Evolutionary conservation across 2,113 vertebrate genomes (phyloP).

Genomic region (Emydocephalus ijimae): DNA sequence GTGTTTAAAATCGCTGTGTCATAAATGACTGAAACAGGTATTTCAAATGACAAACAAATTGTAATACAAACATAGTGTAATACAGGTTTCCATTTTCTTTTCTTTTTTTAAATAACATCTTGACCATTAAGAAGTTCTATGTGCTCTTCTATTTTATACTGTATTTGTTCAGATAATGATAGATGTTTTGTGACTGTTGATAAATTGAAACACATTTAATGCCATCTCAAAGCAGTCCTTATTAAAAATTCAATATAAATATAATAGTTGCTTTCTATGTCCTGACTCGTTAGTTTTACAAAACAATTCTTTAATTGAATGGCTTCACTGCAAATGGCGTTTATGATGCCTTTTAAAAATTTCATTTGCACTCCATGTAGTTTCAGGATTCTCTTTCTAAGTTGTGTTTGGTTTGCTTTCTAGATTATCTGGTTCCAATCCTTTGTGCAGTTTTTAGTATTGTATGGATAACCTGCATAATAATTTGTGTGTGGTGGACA

Average conservation of each 20-base stretch:
- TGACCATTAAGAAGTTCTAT: neutral
- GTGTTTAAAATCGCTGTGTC: neutral
- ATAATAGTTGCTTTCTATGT: neutral
- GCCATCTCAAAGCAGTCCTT: neutral
- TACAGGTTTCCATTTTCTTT: neutral
- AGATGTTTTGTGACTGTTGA: neutral
- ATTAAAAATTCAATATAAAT: neutral
- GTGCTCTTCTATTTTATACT: neutral
- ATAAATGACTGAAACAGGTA: neutral
- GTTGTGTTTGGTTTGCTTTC: constrained; percentile 27
- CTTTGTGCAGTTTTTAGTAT: constrained; percentile 83
- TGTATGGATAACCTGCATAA: constrained; percentile 86
- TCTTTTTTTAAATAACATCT: neutral
- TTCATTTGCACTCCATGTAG: neutral
- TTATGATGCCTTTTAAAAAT: neutral
- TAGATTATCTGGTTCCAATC: constrained; percentile 85
- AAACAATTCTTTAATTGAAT: neutral
- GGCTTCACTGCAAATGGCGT: neutral
- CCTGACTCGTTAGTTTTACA: neutral
- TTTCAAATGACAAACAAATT: neutral
- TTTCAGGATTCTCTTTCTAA: constrained; percentile 1
- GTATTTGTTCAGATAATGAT: neutral
- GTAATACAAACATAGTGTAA: neutral
- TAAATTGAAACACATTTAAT: neutral
- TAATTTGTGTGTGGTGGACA: constrained; percentile 89